phyloP scores from a whole-genome alignment of 1,140 invertebrate genomes.

The Lysiphlebus fabarum region DNA sequence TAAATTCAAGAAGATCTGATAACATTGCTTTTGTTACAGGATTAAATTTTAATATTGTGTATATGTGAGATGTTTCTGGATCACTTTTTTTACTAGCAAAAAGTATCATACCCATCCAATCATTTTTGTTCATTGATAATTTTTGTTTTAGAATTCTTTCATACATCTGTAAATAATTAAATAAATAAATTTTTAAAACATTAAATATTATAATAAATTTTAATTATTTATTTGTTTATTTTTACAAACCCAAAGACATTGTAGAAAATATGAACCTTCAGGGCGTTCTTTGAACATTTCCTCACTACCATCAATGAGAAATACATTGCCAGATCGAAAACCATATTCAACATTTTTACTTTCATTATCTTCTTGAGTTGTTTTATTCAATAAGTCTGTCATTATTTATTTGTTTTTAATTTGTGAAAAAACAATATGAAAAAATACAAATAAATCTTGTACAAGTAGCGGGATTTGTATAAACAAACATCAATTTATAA shows the following conservation, averaged over 20 bases:
- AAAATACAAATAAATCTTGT: no score
- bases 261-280: slow-evolving; percentile 21
- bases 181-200: slow-evolving; percentile 24
- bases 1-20: slow-evolving; percentile 5
- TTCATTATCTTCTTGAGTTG: slow-evolving; percentile 2
- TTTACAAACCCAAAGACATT: slow-evolving; percentile 28
- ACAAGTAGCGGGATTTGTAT: no score
- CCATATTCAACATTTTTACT: slow-evolving; percentile 5
- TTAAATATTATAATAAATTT: not conserved
- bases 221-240: not conserved
- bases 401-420: no score
- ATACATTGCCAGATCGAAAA: slow-evolving; percentile 30
- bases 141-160: slow-evolving; percentile 30
- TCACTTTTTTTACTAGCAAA: slow-evolving; percentile 31
- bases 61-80: slow-evolving; percentile 19
- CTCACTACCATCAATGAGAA: slow-evolving; percentile 31
- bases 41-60: slow-evolving; percentile 19
- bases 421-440: no score
- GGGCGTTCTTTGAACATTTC: slow-evolving; percentile 30
- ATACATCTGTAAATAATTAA: slow-evolving; percentile 21
- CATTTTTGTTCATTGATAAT: slow-evolving; percentile 29
- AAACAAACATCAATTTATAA: no score
- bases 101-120: slow-evolving; percentile 36
- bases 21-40: slow-evolving; percentile 21
- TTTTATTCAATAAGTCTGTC: no score